Base-by-base conservation (phyloP, 2,888 invertebrate species). In the Pilophorus perplexus region DNA sequence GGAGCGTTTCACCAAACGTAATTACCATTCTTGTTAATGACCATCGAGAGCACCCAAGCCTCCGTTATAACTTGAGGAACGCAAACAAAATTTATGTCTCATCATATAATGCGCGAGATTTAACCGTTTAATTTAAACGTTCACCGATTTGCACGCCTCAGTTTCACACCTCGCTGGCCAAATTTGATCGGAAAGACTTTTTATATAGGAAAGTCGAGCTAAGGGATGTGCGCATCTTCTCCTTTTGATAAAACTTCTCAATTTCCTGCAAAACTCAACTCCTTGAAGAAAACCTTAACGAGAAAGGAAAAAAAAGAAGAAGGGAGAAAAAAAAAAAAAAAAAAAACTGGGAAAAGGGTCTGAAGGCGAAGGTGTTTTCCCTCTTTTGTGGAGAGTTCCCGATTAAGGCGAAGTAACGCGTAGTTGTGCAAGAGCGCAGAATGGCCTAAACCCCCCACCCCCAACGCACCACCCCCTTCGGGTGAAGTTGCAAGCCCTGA, bases 201-300 rank as follows among this genome's bases (percentile, higher is more conserved):
- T n/a, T n/a, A n/a, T n/a, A n/a, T n/a, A n/a, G n/a, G n/a, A n/a
- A n/a, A n/a, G n/a, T n/a, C n/a, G n/a, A n/a, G n/a, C n/a, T n/a
- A 10, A 12, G 8, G 46, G 46, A 52, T 52, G 33, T 52, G 52
- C 52, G 52, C 52, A 6, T 33, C 33, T 52, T 52, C 27, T 14
- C 28, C 46, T 20, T 46, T 28, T 52, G 33, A 52, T 25, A 25
- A 52, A 52, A 52, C 52, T 52, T 52, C 52, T 52, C 52, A 52
- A 52, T 52, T 52, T 52, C 52, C 28, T 52, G 52, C n/a, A 52
- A 52, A 52, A 52, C 28, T 52, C 52, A 28, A 28, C 52, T 52
- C 28, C 28, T 52, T 52, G 16, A 52, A 52, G 28, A 52, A 25
- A 52, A 28, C 52, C 28, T 52, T 52, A 52, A 52, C 52, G 52